Conservation (phyloP, 2,797 vertebrate species). For the Epinephelus coioides region DNA sequence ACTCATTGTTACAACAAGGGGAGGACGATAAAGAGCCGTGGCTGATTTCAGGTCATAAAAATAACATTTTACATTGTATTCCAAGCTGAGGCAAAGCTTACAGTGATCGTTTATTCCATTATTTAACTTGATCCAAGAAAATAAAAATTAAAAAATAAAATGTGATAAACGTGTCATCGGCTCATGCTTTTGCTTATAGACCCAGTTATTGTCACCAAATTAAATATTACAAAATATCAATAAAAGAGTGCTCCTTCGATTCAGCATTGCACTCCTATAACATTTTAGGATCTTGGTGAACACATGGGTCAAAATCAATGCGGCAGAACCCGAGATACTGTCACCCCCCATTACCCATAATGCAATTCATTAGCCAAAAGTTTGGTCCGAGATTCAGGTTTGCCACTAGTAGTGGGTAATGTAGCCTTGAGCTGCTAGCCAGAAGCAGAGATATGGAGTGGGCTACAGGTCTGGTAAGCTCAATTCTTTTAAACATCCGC, state of each 20-base stretch:
- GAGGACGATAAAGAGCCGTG: slow-evolving; percentile 1
- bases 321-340: neutral
- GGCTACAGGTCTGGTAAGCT: too few relatives aligned
- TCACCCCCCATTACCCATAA: too few relatives aligned
- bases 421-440: too few relatives aligned
- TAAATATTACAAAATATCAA: neutral
- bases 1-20: slow-evolving; percentile 44
- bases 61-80: slow-evolving; percentile 13
- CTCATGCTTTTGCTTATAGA: neutral
- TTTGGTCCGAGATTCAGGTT: too few relatives aligned
- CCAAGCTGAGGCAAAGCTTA: neutral
- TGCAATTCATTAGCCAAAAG: too few relatives aligned
- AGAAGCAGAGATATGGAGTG: too few relatives aligned
- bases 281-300: neutral
- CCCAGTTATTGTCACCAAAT: neutral
- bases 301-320: neutral
- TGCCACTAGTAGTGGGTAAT: too few relatives aligned
- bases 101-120: neutral
- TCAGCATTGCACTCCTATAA: neutral
- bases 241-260: neutral
- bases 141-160: neutral
- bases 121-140: slow-evolving; percentile 14
- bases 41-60: slow-evolving; percentile 45
- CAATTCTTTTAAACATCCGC: too few relatives aligned
- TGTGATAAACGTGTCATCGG: neutral